These are phyloP conservation scores for Drosophila tanythrix DNA, from an alignment of 2,888 invertebrate species.

Conservation along the genomic window DNA sequence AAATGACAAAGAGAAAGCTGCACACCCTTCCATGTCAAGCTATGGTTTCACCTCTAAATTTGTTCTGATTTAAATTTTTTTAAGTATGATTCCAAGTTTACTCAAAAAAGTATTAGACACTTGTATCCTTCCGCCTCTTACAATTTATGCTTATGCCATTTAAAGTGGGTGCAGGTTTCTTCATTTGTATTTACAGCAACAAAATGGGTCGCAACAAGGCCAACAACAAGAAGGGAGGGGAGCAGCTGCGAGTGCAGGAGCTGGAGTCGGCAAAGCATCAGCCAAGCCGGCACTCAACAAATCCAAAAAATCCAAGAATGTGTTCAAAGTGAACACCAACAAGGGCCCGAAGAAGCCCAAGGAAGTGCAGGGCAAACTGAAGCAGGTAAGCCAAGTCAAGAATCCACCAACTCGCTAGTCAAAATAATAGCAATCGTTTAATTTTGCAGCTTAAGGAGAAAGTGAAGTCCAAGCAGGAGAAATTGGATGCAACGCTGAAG, in stretches of 20 bases:
- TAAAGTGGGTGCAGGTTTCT: slow-evolving; percentile 9
- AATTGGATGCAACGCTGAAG: slow-evolving; percentile 82
- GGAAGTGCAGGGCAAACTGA: slow-evolving; percentile 84
- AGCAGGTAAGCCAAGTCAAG: slow-evolving; percentile 76
- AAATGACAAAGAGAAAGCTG: background rate
- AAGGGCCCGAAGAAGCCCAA: slow-evolving; percentile 84
- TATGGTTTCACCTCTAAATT: background rate
- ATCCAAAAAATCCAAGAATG: slow-evolving; percentile 82
- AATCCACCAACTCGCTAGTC: too few relatives aligned
- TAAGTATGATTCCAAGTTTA: background rate
- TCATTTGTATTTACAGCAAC: slow-evolving; percentile 55
- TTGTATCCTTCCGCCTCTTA: background rate
- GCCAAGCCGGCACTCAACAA: slow-evolving; percentile 70
- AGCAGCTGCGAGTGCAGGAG: slow-evolving; percentile 45
- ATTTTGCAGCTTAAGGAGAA: slow-evolving; percentile 81
- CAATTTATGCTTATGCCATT: background rate
- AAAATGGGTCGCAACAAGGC: slow-evolving; percentile 83
- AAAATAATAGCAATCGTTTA: background rate
- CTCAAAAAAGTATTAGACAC: background rate
- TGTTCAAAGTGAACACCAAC: slow-evolving; percentile 83
- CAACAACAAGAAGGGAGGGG: slow-evolving; percentile 65
- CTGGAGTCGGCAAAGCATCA: slow-evolving; percentile 36
- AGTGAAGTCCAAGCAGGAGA: slow-evolving; percentile 83
- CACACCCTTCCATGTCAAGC: background rate
- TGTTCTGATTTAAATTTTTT: background rate